Percentiles rank a stretch among this genome's conserved stretches.
These are phyloP conservation scores for Melanophora roralis DNA, from an alignment of 2,888 invertebrate species.

Conservation along the genomic window DNA sequence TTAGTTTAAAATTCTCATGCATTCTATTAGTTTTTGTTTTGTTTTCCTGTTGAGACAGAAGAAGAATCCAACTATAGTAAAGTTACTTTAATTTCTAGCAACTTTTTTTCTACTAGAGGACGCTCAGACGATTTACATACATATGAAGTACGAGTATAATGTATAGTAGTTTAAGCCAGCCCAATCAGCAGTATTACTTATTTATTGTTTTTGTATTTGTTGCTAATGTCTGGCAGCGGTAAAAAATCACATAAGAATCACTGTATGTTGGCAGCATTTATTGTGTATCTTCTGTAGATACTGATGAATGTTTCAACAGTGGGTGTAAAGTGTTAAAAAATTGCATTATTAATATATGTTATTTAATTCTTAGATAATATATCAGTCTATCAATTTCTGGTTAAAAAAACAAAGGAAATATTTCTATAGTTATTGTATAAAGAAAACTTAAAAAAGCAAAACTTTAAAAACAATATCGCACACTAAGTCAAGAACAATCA, in stretches of 20 bases:
- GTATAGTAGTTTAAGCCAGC: not conserved
- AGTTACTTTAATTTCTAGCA: not conserved
- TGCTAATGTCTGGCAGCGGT: slow-evolving; percentile 5
- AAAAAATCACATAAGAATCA: too few relatives aligned
- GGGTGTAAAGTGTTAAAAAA: not conserved
- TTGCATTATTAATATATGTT: too few relatives aligned
- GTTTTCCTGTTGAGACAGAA: not conserved
- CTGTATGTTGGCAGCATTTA: slow-evolving; percentile 32
- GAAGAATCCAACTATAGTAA: not conserved
- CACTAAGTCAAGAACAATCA: too few relatives aligned
- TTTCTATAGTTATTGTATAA: too few relatives aligned
- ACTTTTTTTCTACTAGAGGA: slow-evolving; percentile 5
- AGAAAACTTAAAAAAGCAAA: too few relatives aligned
- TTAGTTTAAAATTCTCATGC: slow-evolving; percentile 9
- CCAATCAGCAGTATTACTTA: slow-evolving; percentile 23
- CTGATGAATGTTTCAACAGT: not conserved
- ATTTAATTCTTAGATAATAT: too few relatives aligned
- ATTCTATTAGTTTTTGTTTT: not conserved
- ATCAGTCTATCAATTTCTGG: too few relatives aligned
- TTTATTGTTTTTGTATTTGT: slow-evolving; percentile 20
- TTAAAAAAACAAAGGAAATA: too few relatives aligned
- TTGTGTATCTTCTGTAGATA: slow-evolving; percentile 21
- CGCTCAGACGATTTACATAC: not conserved
- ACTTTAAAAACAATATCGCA: too few relatives aligned
- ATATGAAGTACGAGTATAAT: not conserved